A percentile compares a stretch with the other conserved stretches of the same genome.
Conservation (phyloP, 2,113 vertebrate species). For the Lota lota region DNA sequence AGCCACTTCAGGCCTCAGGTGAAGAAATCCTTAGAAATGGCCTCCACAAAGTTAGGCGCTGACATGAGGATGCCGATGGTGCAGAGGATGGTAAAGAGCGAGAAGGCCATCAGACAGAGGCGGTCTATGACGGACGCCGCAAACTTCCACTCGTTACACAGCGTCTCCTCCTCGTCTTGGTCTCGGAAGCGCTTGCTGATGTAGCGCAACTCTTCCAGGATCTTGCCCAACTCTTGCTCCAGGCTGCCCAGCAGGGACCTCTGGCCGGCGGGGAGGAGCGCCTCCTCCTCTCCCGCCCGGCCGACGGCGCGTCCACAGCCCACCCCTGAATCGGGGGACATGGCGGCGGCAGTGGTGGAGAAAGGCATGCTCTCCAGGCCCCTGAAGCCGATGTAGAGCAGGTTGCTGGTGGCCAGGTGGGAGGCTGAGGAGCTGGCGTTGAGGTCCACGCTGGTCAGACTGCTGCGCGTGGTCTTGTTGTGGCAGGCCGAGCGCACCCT, state of each 20-base stretch:
- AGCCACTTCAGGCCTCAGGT: slow-evolving; percentile 54
- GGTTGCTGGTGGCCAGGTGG: slow-evolving; percentile 77
- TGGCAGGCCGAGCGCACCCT: slow-evolving; percentile 83
- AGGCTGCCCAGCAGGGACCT: slow-evolving; percentile 52
- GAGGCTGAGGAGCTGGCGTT: slow-evolving; percentile 63
- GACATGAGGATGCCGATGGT: slow-evolving; percentile 96
- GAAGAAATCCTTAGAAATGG: slow-evolving; percentile 93
- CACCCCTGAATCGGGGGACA: slow-evolving; percentile 82
- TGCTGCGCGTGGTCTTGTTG: slow-evolving; percentile 77
- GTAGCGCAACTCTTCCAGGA: slow-evolving; percentile 90
- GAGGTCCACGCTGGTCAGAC: slow-evolving; percentile 82
- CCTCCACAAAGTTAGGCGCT: slow-evolving; percentile 90
- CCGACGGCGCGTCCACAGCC: slow-evolving; percentile 81
- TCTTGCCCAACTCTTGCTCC: slow-evolving; percentile 83
- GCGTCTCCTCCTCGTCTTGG: slow-evolving; percentile 81
- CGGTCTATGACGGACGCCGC: slow-evolving; percentile 93
- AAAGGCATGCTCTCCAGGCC: slow-evolving; percentile 82
- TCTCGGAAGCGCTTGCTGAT: slow-evolving; percentile 86
- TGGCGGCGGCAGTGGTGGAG: slow-evolving; percentile 75
- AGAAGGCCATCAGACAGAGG: slow-evolving; percentile 93
- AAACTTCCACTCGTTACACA: slow-evolving; percentile 94
- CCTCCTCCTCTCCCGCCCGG: slow-evolving; percentile 77
- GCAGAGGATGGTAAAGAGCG: slow-evolving; percentile 88
- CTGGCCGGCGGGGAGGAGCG: slow-evolving; percentile 75
- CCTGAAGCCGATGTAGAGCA: slow-evolving; percentile 83